Evolutionary conservation across 2,888 invertebrate species (phyloP).

Genomic region (Acrobasis repandana): DNA sequence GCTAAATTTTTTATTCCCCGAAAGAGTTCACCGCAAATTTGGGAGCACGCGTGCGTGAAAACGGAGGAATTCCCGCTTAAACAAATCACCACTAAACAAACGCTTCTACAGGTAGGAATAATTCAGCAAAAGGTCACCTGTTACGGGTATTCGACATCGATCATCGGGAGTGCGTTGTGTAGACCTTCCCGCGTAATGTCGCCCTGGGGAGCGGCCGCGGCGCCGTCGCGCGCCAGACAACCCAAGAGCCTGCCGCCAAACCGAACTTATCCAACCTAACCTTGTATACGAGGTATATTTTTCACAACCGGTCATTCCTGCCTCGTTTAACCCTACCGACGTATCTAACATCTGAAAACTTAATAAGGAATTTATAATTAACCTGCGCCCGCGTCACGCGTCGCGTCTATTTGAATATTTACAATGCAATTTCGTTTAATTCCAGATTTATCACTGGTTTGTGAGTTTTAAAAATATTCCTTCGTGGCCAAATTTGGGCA

Average conservation of each 20-base stretch:
- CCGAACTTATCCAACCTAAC: conserved; percentile 59
- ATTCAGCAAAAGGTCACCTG: conserved; percentile 81
- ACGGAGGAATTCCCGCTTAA: conserved; percentile 67
- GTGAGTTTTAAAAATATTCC: conserved; percentile 70
- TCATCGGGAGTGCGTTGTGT: conserved; percentile 78
- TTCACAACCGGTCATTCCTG: conserved; percentile 53
- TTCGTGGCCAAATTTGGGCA: conserved; percentile 62
- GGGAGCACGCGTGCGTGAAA: conserved; percentile 49
- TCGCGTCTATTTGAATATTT: conserved; percentile 72
- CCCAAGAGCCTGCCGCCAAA: conserved; percentile 66
- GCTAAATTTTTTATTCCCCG: conserved; percentile 40
- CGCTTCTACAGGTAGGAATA: conserved; percentile 79
- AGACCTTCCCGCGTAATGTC: conserved; percentile 75
- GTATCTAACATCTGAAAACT: conserved; percentile 61
- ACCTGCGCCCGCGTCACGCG: conserved; percentile 54
- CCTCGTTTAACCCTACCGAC: conserved; percentile 38
- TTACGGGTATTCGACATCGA: conserved; percentile 80
- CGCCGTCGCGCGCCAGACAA: conserved; percentile 63
- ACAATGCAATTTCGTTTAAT: conserved; percentile 73
- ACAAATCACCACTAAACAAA: conserved; percentile 80
- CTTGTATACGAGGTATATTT: conserved; percentile 58
- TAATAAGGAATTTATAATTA: conserved; percentile 74
- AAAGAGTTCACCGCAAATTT: conserved; percentile 40
- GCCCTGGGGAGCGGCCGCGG: conserved; percentile 67
- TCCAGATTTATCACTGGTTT: conserved; percentile 73